phyloP scores from a whole-genome alignment of 2,888 invertebrate species.

The Mellilla xanthometata region DNA sequence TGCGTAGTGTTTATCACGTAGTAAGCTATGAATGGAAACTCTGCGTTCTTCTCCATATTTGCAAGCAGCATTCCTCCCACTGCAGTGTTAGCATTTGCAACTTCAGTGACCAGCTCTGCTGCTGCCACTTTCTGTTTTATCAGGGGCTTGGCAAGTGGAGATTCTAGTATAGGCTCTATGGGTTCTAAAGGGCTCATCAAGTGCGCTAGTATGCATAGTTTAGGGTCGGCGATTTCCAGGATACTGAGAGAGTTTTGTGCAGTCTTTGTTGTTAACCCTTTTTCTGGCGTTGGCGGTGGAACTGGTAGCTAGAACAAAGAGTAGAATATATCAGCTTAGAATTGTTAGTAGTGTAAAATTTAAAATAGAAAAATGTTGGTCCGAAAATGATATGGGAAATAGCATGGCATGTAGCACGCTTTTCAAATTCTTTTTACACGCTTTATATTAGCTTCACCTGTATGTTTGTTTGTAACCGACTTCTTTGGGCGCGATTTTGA shows the following conservation, averaged over 20 bases:
- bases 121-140: conserved; percentile 90
- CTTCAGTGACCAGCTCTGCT: conserved; percentile 88
- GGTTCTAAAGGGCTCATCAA: conserved; percentile 94
- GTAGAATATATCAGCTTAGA: no score
- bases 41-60: conserved; percentile 94
- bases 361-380: no score
- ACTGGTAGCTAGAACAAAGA: conserved; percentile 78
- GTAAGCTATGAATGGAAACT: conserved; percentile 95
- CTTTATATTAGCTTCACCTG: no score
- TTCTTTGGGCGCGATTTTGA: no score
- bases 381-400: no score
- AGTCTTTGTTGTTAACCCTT: conserved; percentile 83
- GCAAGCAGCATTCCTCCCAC: conserved; percentile 93
- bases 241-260: conserved; percentile 87
- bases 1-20: conserved; percentile 94
- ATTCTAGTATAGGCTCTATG: conserved; percentile 92
- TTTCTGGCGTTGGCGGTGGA: conserved; percentile 85
- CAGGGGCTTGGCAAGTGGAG: conserved; percentile 90
- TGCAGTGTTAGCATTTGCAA: conserved; percentile 88
- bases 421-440: no score
- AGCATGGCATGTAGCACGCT: no score
- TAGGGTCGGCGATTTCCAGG: conserved; percentile 93
- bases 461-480: no score
- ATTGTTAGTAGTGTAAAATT: no score
- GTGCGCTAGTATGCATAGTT: conserved; percentile 93